Base-by-base conservation (phyloP, 2,888 invertebrate genomes). In the Cephus spinipes region DNA sequence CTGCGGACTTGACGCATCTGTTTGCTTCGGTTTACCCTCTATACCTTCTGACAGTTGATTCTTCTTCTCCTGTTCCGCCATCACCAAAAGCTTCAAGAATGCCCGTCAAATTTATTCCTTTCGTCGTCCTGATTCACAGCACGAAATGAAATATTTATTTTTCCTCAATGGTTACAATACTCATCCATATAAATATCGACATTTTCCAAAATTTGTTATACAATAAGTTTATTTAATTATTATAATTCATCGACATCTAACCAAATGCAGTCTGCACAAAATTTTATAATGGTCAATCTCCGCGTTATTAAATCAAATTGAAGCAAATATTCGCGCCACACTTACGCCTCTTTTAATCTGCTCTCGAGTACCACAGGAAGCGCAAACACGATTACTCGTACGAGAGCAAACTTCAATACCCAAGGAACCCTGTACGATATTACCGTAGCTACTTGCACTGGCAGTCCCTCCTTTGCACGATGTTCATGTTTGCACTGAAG, bases 21-120 rank as follows among this genome's bases (percentile, higher is more conserved):
- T 55, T n/a, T 77, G 69, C 73, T 79, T 81, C 15, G 71, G 12
- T 55, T 55, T 55, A 55, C 15, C 55, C 23, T 55, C 55, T 55
- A 23, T 23, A 23, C 79, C 77, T 79, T 75, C 75, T 74, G 74
- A 69, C 69, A 77, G 76, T 76, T 71, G 77, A 36, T 34, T 80
- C 73, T 55, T 80, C 68, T 68, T 68, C 68, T 74, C 74, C 79
- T 74, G 69, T 75, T 68, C 77, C 55, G 55, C 55, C 55, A 55
- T 55, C 55, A 6, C 9, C 55, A 55, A 55, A 6, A 6, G 9
- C 23, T 55, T 23, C 23, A 55, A 55, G 23, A 55, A 55, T 1
- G 15, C 23, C 2, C 23, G 23, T 55, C 2, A 55, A 55, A 55
- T 23, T 55, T 55, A 55, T 55, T 55, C 55, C 55, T 23, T 55